These are phyloP conservation scores for Cacatua alba DNA, from an alignment of 2,113 vertebrate genomes.

Conservation along the genomic window DNA sequence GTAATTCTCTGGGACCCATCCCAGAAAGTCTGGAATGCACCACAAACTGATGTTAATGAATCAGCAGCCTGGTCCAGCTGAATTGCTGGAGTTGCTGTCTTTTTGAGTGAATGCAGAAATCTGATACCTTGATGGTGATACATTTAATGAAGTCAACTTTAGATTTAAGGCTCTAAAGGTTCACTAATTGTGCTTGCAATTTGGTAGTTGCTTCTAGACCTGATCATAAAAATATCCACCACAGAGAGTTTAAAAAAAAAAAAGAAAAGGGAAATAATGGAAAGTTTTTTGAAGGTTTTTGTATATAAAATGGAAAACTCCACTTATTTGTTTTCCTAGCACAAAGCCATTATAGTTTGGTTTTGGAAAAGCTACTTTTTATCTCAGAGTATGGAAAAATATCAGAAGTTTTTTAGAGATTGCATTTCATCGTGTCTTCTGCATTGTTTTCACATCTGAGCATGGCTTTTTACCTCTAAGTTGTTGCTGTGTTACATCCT, in stretches of 20 bases:
- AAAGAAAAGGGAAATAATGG: fast-evolving
- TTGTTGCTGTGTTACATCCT: not conserved
- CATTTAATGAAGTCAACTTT: not conserved
- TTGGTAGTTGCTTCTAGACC: not conserved
- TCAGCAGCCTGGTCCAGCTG: not conserved
- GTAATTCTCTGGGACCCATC: not conserved
- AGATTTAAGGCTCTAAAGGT: not conserved
- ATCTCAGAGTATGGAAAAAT: not conserved
- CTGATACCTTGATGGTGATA: not conserved
- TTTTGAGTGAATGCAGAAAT: not conserved
- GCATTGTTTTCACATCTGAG: not conserved
- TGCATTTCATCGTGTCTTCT: not conserved
- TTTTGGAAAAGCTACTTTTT: not conserved
- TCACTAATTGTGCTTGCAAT: not conserved
- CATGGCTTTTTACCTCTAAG: not conserved
- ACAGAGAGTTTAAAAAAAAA: not conserved
- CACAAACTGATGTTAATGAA: not conserved
- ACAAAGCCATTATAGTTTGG: not conserved
- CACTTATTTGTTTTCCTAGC: not conserved
- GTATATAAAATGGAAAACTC: not conserved
- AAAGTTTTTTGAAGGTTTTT: not conserved
- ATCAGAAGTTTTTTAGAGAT: not conserved
- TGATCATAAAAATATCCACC: not conserved
- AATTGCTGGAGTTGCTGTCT: not conserved
- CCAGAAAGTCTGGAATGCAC: not conserved